Conservation (phyloP, 2,797 vertebrate genomes). For the Psittacula derbiana region DNA sequence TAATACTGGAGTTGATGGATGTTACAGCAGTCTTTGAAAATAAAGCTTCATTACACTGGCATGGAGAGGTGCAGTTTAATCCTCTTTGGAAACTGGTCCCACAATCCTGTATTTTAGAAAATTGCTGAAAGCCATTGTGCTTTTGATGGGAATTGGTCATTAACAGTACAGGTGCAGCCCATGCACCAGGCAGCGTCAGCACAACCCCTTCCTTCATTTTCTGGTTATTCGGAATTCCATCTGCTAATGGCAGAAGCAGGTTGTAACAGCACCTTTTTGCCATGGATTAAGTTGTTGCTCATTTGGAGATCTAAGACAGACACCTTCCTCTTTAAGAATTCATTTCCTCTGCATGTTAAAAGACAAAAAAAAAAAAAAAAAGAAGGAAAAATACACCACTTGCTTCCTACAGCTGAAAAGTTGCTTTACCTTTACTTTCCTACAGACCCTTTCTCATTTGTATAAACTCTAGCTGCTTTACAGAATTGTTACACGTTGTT, state of each 20-base stretch:
- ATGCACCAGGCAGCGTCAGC: neutral
- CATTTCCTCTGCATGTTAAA: neutral
- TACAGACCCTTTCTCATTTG: neutral
- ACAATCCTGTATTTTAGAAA: neutral
- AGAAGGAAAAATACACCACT: neutral
- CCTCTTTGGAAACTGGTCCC: constrained; percentile 27
- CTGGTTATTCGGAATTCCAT: constrained; percentile 14
- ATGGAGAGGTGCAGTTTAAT: constrained; percentile 29
- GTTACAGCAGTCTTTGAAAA: constrained; percentile 38
- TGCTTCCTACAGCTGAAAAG: neutral
- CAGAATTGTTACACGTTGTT: neutral
- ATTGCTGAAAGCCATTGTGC: constrained; percentile 21
- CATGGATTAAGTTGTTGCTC: neutral
- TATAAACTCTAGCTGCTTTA: neutral
- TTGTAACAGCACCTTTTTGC: constrained; percentile 16
- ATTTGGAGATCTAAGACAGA: neutral
- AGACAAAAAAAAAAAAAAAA: neutral
- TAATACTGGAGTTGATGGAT: constrained; percentile 42
- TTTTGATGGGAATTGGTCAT: constrained; percentile 18
- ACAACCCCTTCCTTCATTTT: neutral
- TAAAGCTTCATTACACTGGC: constrained; percentile 10
- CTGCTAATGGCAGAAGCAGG: constrained; percentile 4
- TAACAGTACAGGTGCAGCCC: constrained; percentile 17
- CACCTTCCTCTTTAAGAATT: neutral
- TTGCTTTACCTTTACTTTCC: neutral